phyloP scores from a whole-genome alignment of 2,113 vertebrate species.

The Lontra canadensis region DNA sequence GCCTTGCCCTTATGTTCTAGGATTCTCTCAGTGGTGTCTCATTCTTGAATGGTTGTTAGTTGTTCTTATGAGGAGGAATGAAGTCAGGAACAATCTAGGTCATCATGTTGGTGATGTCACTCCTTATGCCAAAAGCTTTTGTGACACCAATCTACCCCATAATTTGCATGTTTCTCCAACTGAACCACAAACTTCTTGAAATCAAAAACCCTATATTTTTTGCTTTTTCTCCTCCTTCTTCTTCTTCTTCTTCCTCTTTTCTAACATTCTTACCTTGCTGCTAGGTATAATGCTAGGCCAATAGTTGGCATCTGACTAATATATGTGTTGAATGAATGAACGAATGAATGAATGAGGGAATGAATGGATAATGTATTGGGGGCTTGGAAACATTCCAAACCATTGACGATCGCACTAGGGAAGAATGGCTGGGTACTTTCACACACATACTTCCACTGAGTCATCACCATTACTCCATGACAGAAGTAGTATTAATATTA shows the following conservation, averaged over 20 bases:
- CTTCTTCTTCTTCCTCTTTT: neutral
- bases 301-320: neutral
- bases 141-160: neutral
- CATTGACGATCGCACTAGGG: neutral
- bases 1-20: neutral
- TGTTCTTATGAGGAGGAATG: neutral
- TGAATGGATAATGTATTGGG: neutral
- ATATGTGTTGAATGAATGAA: neutral
- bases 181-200: constrained; percentile 2
- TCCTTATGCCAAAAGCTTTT: neutral
- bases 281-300: neutral
- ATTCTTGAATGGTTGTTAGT: neutral
- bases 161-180: neutral
- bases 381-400: neutral
- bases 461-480: neutral
- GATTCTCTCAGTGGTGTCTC: neutral
- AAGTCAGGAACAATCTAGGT: neutral
- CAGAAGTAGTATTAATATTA: neutral
- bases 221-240: neutral
- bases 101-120: neutral
- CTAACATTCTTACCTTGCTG: neutral
- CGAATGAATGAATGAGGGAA: neutral
- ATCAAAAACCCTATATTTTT: neutral
- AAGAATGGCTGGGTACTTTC: neutral
- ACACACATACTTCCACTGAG: neutral